Percentiles rank a stretch among this genome's conserved stretches.
Evolutionary conservation across 30 jellyfish, hydroid and myxozoan genomes (phyloP).

Genomic region (Aurelia coerulea): DNA sequence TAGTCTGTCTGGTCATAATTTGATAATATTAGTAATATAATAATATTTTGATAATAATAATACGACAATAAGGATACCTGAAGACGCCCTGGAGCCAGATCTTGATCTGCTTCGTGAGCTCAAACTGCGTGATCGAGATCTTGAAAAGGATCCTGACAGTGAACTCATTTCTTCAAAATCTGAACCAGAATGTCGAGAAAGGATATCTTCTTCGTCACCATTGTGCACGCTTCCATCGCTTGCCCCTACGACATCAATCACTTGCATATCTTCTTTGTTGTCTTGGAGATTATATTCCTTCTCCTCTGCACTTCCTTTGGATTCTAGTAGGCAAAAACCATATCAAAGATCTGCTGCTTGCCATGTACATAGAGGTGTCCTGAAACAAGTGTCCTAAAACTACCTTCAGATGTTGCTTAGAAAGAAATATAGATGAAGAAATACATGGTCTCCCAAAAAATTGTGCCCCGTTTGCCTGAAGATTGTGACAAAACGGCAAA

Average conservation of each 20-base stretch:
- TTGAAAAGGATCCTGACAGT: slow-evolving; percentile 68
- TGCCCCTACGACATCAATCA: slow-evolving; percentile 82
- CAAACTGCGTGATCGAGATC: slow-evolving; percentile 61
- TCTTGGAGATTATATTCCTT: slow-evolving; percentile 68
- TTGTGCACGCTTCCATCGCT: slow-evolving; percentile 56
- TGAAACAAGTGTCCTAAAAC: not conserved
- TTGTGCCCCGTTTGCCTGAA: too few relatives aligned
- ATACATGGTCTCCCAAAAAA: too few relatives aligned
- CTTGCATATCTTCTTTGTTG: slow-evolving; percentile 87
- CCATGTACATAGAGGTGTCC: not conserved
- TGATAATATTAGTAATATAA: too few relatives aligned
- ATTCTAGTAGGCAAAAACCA: slow-evolving; percentile 1
- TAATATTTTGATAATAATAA: not conserved
- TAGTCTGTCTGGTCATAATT: too few relatives aligned
- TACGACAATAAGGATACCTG: slow-evolving; percentile 40
- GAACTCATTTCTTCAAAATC: slow-evolving; percentile 79
- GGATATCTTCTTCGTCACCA: slow-evolving; percentile 68
- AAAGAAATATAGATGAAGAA: too few relatives aligned
- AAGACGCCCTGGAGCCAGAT: slow-evolving; percentile 78
- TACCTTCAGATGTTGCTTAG: too few relatives aligned
- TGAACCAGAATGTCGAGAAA: slow-evolving; percentile 78
- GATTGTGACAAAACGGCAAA: too few relatives aligned
- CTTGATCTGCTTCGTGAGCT: slow-evolving; percentile 62
- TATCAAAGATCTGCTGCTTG: not conserved
- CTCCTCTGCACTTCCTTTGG: slow-evolving; percentile 39